Evolutionary conservation across 2,888 invertebrate genomes (phyloP), one percentile per base, ranked within the genome.

Genomic region (Entomobrya proxima): DNA sequence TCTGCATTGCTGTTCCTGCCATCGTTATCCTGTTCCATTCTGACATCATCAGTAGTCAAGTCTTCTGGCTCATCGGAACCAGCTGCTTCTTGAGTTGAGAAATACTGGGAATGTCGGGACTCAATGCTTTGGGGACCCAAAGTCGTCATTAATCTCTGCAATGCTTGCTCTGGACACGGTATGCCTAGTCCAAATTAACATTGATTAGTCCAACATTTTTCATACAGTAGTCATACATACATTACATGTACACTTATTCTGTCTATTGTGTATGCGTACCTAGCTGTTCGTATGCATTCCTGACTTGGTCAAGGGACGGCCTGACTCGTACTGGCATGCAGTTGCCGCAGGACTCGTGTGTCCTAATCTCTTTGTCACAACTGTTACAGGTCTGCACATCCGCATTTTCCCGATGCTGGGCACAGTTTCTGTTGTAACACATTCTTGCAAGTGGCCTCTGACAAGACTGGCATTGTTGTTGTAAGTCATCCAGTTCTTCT

Each of bases 71-170:
- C 50, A 30, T 24, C 27, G n/a, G 3, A 2, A 5, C n/a, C 24
- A 64, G 21, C 15, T 18, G 32, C 35, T 35, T 47, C 27, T 44
- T 18, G 18, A 9, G 35, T n/a, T 1, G 15, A 21, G 27, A n/a
- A n/a, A n/a, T n/a, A n/a, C n/a, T n/a, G 37, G 24, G 52, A 13
- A 47, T 40, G 21, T n/a, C 55, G n/a, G 58, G 37, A 50, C 55
- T 40, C n/a, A 58, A 69, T 27, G 79, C 6, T 27, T 44, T 24
- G 44, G 84, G 85, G n/a, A n/a, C n/a, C n/a, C n/a, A 85, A 50
- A 30, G 85, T 85, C 0, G 85, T 50, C 85, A 85, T 85, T 75
- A 85, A 67, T 85, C 85, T 79, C 55, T 67, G 13, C n/a, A 85
- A 76, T 24, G 85, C 85, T 24, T 50, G 67, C 11, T 74, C 80